Percentiles rank a stretch among this genome's conserved stretches.
Conservation (phyloP, 2,797 vertebrate genomes). For the Gymnodraco acuticeps region DNA sequence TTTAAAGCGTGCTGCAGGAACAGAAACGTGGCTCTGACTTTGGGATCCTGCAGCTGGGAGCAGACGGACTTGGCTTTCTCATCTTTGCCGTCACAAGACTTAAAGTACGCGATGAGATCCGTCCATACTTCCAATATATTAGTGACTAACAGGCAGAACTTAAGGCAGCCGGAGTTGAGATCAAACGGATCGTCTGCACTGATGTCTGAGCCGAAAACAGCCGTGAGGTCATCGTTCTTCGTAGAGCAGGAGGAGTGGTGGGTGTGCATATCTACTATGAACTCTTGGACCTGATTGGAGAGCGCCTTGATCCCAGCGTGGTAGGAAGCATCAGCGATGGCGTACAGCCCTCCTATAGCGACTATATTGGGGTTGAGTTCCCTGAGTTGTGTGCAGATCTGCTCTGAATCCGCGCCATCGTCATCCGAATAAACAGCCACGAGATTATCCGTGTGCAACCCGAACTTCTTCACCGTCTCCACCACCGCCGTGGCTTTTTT, state of each 20-base stretch:
- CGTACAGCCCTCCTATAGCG: conserved; percentile 72
- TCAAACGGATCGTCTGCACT: conserved; percentile 34
- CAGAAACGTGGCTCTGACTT: conserved; percentile 78
- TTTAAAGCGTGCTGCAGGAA: conserved; percentile 79
- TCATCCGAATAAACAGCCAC: conserved; percentile 72
- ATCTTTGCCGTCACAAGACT: conserved; percentile 57
- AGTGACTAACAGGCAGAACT: conserved; percentile 62
- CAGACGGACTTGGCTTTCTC: conserved; percentile 71
- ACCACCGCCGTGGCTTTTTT: conserved; percentile 51
- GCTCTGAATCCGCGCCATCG: conserved; percentile 49
- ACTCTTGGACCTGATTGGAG: conserved; percentile 64
- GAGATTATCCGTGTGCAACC: conserved; percentile 73
- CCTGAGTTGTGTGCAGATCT: conserved; percentile 73
- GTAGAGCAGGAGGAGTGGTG: conserved; percentile 65
- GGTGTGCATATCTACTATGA: conserved; percentile 74
- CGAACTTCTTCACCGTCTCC: conserved; percentile 75
- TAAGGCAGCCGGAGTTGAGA: conserved; percentile 70
- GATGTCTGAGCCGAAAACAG: conserved; percentile 70
- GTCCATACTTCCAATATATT: conserved; percentile 78
- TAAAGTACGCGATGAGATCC: conserved; percentile 76
- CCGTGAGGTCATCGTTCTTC: conserved; percentile 68
- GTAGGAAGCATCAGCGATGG: conserved; percentile 74
- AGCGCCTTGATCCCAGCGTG: conserved; percentile 68
- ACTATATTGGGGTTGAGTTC: conserved; percentile 75
- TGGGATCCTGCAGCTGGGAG: conserved; percentile 75